A percentile compares a stretch with the other conserved stretches of the same genome.
Evolutionary conservation across 2,113 vertebrate genomes (phyloP).

Genomic region (Sigmodon hispidus): DNA sequence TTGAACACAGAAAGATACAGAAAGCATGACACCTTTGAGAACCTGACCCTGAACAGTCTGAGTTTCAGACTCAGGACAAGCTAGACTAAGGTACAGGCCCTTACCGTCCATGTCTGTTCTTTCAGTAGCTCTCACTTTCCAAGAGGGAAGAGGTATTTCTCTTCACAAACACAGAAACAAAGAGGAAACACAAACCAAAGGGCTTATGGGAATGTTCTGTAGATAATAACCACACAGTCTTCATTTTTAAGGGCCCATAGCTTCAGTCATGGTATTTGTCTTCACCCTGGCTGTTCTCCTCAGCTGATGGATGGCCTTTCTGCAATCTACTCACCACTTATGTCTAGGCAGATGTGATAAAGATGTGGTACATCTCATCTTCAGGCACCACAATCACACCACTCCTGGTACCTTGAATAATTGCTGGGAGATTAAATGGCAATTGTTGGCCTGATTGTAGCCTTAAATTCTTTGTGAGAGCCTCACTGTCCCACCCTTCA

Average conservation of each 20-base stretch:
- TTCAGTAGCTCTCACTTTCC: not conserved
- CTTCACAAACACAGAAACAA: not conserved
- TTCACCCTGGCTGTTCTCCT: not conserved
- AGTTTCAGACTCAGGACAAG: not conserved
- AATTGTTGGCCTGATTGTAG: not conserved
- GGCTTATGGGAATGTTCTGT: not conserved
- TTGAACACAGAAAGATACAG: not conserved
- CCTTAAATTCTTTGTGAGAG: conserved; percentile 51
- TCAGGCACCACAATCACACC: accelerated
- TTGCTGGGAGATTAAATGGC: conserved; percentile 10
- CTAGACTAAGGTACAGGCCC: not conserved
- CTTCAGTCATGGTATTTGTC: not conserved
- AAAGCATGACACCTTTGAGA: not conserved
- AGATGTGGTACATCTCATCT: not conserved
- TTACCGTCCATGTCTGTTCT: not conserved
- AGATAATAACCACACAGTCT: not conserved
- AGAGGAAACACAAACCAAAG: not conserved
- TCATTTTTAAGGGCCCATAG: conserved; percentile 20
- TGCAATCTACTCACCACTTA: not conserved
- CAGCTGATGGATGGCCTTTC: not conserved
- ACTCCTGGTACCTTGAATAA: not conserved
- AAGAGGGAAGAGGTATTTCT: not conserved
- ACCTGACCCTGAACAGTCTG: not conserved
- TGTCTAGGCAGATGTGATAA: not conserved
- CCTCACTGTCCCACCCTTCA: not conserved